Conservation (phyloP, 1,140 invertebrate species). For the Drosophila chauvacae region DNA sequence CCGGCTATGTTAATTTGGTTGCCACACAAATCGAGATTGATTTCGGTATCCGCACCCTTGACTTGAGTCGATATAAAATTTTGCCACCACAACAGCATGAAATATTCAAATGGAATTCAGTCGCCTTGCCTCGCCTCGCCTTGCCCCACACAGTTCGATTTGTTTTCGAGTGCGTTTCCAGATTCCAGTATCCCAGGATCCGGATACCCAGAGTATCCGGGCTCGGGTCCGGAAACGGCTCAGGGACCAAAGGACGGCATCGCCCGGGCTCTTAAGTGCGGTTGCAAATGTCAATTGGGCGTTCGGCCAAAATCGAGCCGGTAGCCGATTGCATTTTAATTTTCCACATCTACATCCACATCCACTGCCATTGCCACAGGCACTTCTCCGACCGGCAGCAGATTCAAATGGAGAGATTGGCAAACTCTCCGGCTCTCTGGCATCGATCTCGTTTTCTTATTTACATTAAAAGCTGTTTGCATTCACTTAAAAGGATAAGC, state of each 20-base stretch:
- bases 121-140: conserved; percentile 7
- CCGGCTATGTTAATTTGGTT: conserved; percentile 75
- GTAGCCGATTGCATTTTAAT: conserved; percentile 76
- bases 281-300: conserved; percentile 84
- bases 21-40: conserved; percentile 80
- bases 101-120: conserved; percentile 81
- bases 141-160: conserved; percentile 59
- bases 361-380: not conserved
- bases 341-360: conserved; percentile 46
- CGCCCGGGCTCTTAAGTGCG: conserved; percentile 76
- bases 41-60: conserved; percentile 80
- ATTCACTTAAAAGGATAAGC: conserved; percentile 85
- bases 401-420: conserved; percentile 40
- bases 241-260: conserved; percentile 29
- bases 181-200: conserved; percentile 13
- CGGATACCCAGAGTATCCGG: conserved; percentile 15
- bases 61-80: conserved; percentile 83
- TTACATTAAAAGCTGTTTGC: conserved; percentile 85
- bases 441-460: conserved; percentile 84
- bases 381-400: conserved; percentile 3
- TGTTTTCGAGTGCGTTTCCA: conserved; percentile 72
- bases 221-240: conserved; percentile 19
- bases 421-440: conserved; percentile 41
- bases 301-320: conserved; percentile 60
- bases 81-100: conserved; percentile 81